phyloP scores from a whole-genome alignment of 2,113 vertebrate genomes.

The Eonycteris spelaea region DNA sequence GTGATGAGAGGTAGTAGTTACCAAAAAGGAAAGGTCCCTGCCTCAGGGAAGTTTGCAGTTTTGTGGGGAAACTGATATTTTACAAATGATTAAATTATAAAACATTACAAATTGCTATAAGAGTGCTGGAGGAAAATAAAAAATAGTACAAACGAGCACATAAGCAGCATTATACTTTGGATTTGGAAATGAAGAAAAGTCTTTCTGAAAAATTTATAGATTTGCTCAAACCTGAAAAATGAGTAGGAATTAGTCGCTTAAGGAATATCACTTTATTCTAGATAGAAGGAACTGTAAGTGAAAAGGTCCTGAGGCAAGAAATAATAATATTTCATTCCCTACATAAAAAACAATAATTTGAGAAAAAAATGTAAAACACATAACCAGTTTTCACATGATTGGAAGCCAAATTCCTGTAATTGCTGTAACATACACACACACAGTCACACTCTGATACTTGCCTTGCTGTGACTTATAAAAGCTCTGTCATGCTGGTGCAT shows the following conservation, averaged over 20 bases:
- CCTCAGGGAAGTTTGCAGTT: neutral
- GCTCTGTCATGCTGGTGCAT: neutral
- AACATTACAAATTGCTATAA: neutral
- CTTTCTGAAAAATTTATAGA: neutral
- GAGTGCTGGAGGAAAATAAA: neutral
- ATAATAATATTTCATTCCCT: neutral
- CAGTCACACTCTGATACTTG: neutral
- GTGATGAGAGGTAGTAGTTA: neutral
- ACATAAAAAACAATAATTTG: neutral
- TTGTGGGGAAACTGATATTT: slow-evolving; percentile 7
- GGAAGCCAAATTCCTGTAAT: neutral
- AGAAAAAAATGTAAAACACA: neutral
- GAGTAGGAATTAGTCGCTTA: neutral
- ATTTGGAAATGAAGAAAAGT: neutral
- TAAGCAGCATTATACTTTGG: neutral
- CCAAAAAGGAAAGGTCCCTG: neutral
- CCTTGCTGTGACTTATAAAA: neutral
- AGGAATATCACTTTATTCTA: neutral
- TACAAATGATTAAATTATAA: neutral
- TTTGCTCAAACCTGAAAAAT: neutral
- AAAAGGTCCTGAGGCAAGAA: neutral
- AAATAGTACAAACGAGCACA: neutral
- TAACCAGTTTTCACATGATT: neutral
- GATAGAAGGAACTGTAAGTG: neutral
- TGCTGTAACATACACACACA: neutral